These are phyloP conservation scores for Oreochromis aureus DNA, from an alignment of 2,113 vertebrate genomes.

Conservation along the genomic window DNA sequence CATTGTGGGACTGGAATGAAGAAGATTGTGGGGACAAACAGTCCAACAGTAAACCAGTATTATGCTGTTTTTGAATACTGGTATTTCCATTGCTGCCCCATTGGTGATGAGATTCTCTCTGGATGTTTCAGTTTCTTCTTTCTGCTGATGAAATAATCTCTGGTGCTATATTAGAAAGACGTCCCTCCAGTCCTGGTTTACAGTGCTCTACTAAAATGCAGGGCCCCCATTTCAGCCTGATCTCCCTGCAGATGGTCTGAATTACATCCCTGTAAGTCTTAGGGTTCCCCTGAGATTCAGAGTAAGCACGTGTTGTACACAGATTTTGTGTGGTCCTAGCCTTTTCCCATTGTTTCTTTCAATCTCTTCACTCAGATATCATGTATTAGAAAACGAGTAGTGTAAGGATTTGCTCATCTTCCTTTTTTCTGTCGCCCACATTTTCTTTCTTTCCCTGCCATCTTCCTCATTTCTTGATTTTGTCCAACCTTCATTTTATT, in stretches of 20 bases:
- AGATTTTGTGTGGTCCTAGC: conserved; percentile 56
- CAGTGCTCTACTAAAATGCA: background rate
- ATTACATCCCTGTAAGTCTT: conserved; percentile 49
- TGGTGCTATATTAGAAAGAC: background rate
- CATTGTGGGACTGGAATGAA: too few relatives aligned
- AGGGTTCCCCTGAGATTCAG: conserved; percentile 27
- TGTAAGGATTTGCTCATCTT: background rate
- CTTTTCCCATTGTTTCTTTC: background rate
- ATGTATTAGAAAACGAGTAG: background rate
- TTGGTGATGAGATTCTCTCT: background rate
- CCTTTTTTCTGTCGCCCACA: background rate
- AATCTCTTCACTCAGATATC: background rate
- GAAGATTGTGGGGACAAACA: too few relatives aligned
- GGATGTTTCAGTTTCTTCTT: background rate
- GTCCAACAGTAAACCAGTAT: background rate
- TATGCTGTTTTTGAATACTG: background rate
- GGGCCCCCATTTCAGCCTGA: background rate
- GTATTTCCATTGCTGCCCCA: background rate
- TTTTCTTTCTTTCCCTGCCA: background rate
- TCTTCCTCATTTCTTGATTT: background rate
- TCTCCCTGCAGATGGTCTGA: conserved; percentile 53
- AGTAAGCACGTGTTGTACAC: conserved; percentile 7
- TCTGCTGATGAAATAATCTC: background rate
- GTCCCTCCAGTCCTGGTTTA: background rate
- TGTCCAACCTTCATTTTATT: background rate